Base-by-base conservation (phyloP, 35 echinoderm and acorn worm species). In the Ptychodera flava region DNA sequence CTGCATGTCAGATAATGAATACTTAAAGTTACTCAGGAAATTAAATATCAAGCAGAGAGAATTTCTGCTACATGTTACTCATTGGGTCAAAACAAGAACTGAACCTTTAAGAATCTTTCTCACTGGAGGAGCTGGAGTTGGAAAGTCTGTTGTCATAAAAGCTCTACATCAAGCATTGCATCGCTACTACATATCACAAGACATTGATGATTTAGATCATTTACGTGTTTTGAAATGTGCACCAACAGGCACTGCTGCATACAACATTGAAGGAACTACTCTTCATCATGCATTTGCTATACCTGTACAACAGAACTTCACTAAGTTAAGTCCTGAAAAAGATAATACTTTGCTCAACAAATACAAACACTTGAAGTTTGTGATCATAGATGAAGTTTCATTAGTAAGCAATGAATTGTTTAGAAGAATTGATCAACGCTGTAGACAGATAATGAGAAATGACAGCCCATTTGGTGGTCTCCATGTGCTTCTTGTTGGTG, bases 61-160 rank as follows among this genome's bases (percentile, higher is more conserved):
- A 80, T 92, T 87, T 35, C 79, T 82, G 28, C 76, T 82, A 29
- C 81, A 88, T 88, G 85, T 88, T 1, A 29, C 77, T 29, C 35
- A 88, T 28, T 92, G 85, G 85, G 81, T 29, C 32, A 82, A 88
- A 36, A 88, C 85, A 30, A 76, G 79, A 31, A 35, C 2, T 82
- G 29, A 88, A 52, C 90, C 87, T 2, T 16, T 86, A 35, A 76
- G 81, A 76, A n/a, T 79, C 34, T 93, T 93, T 79, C 79, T 93
- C 32, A 93, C 84, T 28, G 91, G 91, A 86, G 87, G 87, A 27
- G 91, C 83, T 90, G 91, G 91, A 76, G 88, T 89, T 35, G 91
- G 91, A 81, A 93, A 93, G 81, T 90, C 91, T 28, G 81, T 85
- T 28, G 83, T 89, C 14, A 22, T 89, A 32, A 78, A 64, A 14